Percentiles rank a stretch among this genome's conserved stretches.
Conservation (phyloP, 2,113 vertebrate species). For the Periophthalmus modestus region DNA sequence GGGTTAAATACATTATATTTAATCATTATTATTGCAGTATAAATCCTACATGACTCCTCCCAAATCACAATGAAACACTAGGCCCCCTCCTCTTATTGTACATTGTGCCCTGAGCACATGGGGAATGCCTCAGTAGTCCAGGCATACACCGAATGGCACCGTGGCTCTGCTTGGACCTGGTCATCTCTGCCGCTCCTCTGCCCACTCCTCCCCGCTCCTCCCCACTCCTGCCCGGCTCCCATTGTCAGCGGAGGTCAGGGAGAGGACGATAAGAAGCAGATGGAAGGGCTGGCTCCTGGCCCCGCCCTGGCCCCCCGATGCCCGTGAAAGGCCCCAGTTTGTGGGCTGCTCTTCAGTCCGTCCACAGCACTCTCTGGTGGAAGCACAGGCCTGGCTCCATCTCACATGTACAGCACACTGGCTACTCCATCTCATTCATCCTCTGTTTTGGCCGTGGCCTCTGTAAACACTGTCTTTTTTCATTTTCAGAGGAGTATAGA, state of each 20-base stretch:
- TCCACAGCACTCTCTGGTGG: constrained; percentile 70
- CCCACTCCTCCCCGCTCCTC: constrained; percentile 58
- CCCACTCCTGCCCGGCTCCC: constrained; percentile 60
- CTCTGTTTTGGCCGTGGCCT: constrained; percentile 56
- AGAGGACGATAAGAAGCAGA: constrained; percentile 78
- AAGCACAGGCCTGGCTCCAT: constrained; percentile 49
- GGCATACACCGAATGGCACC: constrained; percentile 54
- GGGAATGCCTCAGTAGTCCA: constrained; percentile 62
- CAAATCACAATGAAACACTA: constrained; percentile 56
- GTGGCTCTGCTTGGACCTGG: constrained; percentile 64
- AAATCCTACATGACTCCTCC: constrained; percentile 61
- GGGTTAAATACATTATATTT: neutral
- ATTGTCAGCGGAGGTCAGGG: constrained; percentile 74
- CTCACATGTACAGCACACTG: constrained; percentile 62
- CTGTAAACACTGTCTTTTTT: constrained; percentile 52
- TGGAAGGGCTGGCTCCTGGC: constrained; percentile 74
- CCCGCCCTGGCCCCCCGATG: constrained; percentile 55
- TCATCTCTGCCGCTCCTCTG: constrained; percentile 52
- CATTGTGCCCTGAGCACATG: constrained; percentile 50
- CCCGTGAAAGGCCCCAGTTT: constrained; percentile 59
- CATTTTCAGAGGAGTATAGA: neutral
- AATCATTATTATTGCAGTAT: neutral
- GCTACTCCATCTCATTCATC: constrained; percentile 49
- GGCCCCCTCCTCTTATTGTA: constrained; percentile 55
- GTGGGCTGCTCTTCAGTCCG: constrained; percentile 65